These are phyloP conservation scores for Ciconia nigra DNA, from an alignment of 2,797 vertebrate genomes.

Conservation along the genomic window DNA sequence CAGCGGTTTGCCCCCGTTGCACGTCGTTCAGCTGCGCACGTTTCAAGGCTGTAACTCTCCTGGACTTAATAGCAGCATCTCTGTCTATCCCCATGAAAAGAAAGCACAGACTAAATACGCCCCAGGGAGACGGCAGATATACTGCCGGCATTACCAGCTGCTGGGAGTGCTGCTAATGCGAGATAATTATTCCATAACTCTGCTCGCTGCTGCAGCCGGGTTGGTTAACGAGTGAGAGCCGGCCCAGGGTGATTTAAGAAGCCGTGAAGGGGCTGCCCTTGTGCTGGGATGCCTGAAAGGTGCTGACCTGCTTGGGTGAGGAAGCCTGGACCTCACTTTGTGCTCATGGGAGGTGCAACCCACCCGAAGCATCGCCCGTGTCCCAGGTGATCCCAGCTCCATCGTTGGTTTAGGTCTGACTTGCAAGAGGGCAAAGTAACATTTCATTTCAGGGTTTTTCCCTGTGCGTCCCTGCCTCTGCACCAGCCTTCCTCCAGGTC, in stretches of 20 bases:
- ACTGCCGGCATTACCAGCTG: not conserved
- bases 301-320: not conserved
- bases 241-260: not conserved
- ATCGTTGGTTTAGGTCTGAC: not conserved
- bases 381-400: not conserved
- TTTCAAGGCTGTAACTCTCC: not conserved
- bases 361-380: fast-evolving
- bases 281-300: not conserved
- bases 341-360: fast-evolving
- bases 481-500: not conserved
- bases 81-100: fast-evolving
- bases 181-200: not conserved
- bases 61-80: not conserved
- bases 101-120: not conserved
- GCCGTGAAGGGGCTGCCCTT: not conserved
- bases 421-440: not conserved
- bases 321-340: fast-evolving
- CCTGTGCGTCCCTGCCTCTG: fast-evolving
- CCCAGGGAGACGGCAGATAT: not conserved
- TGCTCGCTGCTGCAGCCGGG: not conserved
- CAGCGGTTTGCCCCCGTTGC: fast-evolving
- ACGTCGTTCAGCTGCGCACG: fast-evolving
- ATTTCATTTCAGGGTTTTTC: not conserved
- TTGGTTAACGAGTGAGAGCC: not conserved
- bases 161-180: not conserved